Evolutionary conservation across 2,888 invertebrate genomes (phyloP).

Genomic region (Sturmia bella): DNA sequence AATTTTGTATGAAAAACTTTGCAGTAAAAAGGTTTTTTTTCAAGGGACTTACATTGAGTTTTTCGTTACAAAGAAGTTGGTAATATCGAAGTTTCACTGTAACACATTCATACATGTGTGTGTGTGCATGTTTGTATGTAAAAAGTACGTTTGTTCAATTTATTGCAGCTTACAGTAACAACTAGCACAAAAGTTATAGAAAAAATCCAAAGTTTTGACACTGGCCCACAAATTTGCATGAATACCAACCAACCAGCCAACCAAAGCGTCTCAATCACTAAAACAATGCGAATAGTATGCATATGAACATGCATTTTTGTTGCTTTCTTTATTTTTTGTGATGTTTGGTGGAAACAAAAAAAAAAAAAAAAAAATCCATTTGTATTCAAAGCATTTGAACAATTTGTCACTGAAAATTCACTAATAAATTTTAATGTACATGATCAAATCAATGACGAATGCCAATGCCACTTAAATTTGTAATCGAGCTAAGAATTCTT

Average conservation of each 20-base stretch:
- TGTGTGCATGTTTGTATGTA: too few species aligned
- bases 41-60: too few species aligned
- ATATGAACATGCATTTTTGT: too few species aligned
- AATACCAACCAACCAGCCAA: slow-evolving; percentile 31
- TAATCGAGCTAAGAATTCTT: neutral
- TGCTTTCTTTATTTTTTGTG: neutral
- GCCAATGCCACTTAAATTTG: neutral
- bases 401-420: slow-evolving; percentile 38
- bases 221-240: slow-evolving; percentile 62
- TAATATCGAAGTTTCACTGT: too few species aligned
- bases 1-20: too few species aligned
- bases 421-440: slow-evolving; percentile 50
- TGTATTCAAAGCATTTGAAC: slow-evolving; percentile 38
- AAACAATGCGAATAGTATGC: neutral
- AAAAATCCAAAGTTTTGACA: slow-evolving; percentile 51
- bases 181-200: neutral
- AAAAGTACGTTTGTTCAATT: neutral
- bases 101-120: too few species aligned
- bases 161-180: slow-evolving; percentile 13
- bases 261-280: slow-evolving; percentile 8
- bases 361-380: slow-evolving; percentile 30
- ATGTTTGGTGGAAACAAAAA: neutral
- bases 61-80: too few species aligned
- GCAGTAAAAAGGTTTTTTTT: too few species aligned
- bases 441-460: slow-evolving; percentile 40